Evolutionary conservation across 2,113 vertebrate species (phyloP).

Genomic region (Brienomyrus longianalis): DNA sequence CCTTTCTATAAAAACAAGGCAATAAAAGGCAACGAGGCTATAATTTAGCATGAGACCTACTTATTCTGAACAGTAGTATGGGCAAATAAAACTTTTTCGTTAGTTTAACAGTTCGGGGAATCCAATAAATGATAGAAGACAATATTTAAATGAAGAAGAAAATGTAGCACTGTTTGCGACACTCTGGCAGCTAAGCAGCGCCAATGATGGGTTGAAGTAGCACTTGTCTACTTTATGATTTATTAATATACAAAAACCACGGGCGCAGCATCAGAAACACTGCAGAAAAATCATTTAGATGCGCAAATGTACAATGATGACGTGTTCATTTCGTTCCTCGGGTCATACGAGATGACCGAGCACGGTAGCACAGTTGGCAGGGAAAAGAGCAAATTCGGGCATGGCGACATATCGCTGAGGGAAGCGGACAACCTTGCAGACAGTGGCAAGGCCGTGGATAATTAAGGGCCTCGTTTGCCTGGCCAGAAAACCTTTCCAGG

Average conservation of each 20-base stretch:
- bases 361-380: conserved; percentile 65
- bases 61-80: not conserved
- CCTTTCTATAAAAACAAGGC: not conserved
- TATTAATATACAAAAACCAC: not conserved
- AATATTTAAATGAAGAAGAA: not conserved
- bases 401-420: conserved; percentile 58
- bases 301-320: no score
- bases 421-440: conserved; percentile 61
- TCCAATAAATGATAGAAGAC: not conserved
- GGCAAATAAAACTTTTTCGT: not conserved
- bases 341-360: conserved; percentile 33
- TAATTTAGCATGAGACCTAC: not conserved
- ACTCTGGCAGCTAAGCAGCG: not conserved
- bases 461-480: conserved; percentile 51
- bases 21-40: not conserved
- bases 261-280: not conserved
- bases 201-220: not conserved
- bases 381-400: conserved; percentile 64
- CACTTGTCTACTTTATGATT: not conserved
- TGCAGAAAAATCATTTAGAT: not conserved
- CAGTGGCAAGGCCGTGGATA: conserved; percentile 61
- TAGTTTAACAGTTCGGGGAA: not conserved
- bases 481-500: conserved; percentile 41
- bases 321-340: not conserved
- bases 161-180: not conserved